Conservation (phyloP, 1,140 invertebrate species). For the Lepeophtheirus salmonis region DNA sequence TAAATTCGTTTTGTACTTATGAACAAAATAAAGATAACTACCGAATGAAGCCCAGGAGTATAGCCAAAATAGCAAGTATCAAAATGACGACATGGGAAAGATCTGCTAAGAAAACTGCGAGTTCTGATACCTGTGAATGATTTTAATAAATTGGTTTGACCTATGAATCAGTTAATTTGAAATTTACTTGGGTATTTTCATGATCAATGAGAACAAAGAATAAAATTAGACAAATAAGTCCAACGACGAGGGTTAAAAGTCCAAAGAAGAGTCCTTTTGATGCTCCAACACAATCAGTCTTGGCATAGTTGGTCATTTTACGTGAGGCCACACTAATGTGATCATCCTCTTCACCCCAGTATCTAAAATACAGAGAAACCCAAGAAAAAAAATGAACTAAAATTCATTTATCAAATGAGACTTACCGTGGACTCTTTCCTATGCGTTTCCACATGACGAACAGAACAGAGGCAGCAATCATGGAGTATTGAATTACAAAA, state of each 20-base stretch:
- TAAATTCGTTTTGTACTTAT: background rate
- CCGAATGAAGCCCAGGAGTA: constrained; percentile 70
- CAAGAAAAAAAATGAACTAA: background rate
- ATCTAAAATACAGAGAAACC: constrained; percentile 30
- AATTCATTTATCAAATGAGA: too few species aligned
- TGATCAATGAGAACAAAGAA: constrained; percentile 81
- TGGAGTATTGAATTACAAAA: constrained; percentile 88
- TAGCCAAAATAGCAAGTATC: constrained; percentile 64
- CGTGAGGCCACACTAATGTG: constrained; percentile 22
- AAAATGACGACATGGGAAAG: constrained; percentile 70
- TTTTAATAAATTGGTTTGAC: background rate
- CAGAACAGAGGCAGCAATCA: constrained; percentile 88
- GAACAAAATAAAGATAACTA: constrained; percentile 25
- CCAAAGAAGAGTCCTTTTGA: constrained; percentile 77
- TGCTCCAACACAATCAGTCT: constrained; percentile 75
- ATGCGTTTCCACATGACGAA: constrained; percentile 96
- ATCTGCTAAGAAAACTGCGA: constrained; percentile 73
- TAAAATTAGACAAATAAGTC: constrained; percentile 72
- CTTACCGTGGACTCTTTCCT: constrained; percentile 43
- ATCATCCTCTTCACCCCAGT: constrained; percentile 45
- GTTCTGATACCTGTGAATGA: constrained; percentile 22
- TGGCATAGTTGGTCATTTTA: constrained; percentile 34
- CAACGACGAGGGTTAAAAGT: constrained; percentile 65
- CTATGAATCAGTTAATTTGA: background rate
- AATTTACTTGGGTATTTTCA: constrained; percentile 42